Conservation (phyloP, 37 sponge, comb jelly and placozoan genomes). For the Cladorhizidae sp. region DNA sequence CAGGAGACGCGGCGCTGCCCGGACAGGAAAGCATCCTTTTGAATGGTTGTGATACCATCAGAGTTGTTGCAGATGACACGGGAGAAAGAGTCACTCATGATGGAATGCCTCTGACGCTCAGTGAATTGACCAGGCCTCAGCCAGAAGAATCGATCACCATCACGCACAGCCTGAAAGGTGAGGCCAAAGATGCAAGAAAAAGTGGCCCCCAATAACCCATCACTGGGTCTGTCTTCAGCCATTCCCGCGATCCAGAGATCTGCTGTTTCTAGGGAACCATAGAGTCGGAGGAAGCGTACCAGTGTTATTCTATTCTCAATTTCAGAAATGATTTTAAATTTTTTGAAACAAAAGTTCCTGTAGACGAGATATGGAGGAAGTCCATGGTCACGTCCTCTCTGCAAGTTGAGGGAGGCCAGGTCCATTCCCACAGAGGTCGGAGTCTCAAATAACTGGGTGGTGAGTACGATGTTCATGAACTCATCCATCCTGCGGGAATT, state of each 20-base stretch:
- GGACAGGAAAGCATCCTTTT: constrained; percentile 67
- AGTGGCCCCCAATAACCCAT: constrained; percentile 77
- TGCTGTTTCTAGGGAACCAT: constrained; percentile 55
- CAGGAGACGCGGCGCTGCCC: constrained; percentile 40
- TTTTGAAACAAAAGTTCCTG: constrained; percentile 50
- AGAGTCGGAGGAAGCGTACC: constrained; percentile 37
- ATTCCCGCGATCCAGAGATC: constrained; percentile 88
- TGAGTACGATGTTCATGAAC: constrained; percentile 67
- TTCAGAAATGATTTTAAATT: neutral
- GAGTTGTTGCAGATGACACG: constrained; percentile 87
- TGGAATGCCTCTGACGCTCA: constrained; percentile 44
- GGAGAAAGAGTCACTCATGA: constrained; percentile 50
- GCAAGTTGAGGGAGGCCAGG: constrained; percentile 87
- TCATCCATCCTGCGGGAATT: constrained; percentile 63
- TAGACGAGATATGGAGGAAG: constrained; percentile 76
- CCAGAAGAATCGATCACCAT: constrained; percentile 92
- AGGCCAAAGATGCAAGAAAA: constrained; percentile 91
- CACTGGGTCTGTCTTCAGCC: constrained; percentile 68
- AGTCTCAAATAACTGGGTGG: constrained; percentile 61
- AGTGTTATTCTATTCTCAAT: constrained; percentile 26
- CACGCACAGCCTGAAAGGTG: constrained; percentile 64
- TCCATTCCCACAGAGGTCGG: constrained; percentile 39
- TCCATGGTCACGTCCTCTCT: constrained; percentile 90
- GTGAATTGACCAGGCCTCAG: constrained; percentile 71
- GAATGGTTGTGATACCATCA: constrained; percentile 53